Evolutionary conservation across 2,113 vertebrate species (phyloP), one percentile per base, ranked within the genome.

Genomic region (Sclerurus mexicanus): DNA sequence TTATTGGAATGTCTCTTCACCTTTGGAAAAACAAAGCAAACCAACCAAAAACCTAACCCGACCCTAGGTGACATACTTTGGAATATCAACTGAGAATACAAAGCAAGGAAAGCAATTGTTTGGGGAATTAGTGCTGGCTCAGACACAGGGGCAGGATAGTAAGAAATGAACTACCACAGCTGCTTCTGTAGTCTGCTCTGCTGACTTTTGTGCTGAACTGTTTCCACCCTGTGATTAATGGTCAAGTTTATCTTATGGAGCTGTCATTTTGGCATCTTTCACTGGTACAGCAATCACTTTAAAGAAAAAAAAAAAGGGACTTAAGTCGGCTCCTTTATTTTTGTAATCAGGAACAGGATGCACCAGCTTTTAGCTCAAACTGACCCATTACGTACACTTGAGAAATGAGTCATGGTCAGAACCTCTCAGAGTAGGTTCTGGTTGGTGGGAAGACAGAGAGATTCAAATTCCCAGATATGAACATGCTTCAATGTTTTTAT

Each of bases 291-390:
- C 68, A 91, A 77, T 84, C 55, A 71, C 50, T 77, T 71, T 4
- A 59, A 55, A 46, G 8, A 47, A 23, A 15, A 56, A 15, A 56
- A 15, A 15, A 4, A 16, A 14, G 3, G 7, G 3, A 35, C 42
- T 63, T 86, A 35, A 83, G 56, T 30, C 74, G 52, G 10, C 39
- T 39, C 30, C 20, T 81, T 85, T 84, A 69, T 52, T 94, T 95
- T 89, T 86, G 17, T 94, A 93, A 94, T 96, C 88, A 90, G 79
- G 93, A 88, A 94, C 72, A 96, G 93, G 88, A 94, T 96, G 86
- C 85, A 75, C 52, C 60, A 90, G 64, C 69, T 89, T 87, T 82
- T 52, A 67, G 60, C 37, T 89, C 66, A 78, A 12, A 75, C 69
- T 21, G n/a, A 49, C 53, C 87, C 35, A 58, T 81, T 89, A 79